Conservation (phyloP, 2,797 vertebrate genomes). For the Tauraco hartlaubi region DNA sequence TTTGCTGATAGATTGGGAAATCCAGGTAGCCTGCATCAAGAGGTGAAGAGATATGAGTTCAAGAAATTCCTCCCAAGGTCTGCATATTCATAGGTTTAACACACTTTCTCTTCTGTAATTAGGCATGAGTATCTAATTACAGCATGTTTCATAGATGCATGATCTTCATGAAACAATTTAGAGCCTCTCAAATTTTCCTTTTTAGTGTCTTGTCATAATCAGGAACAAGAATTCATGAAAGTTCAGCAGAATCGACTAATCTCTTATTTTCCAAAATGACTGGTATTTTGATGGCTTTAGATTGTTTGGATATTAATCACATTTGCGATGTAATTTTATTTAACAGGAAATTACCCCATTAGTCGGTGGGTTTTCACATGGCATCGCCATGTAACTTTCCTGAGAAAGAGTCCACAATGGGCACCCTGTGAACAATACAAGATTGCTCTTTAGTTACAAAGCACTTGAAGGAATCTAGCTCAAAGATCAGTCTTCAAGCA, state of each 20-base stretch:
- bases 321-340: background rate
- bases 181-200: background rate
- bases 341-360: background rate
- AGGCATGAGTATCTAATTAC: background rate
- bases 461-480: background rate
- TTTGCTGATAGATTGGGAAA: constrained; percentile 16
- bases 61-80: background rate
- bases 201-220: background rate
- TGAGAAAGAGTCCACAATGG: background rate
- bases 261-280: background rate
- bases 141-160: background rate
- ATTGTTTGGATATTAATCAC: background rate
- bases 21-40: background rate
- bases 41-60: background rate
- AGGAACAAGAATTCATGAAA: background rate
- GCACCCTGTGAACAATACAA: background rate
- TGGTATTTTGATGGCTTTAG: background rate
- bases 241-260: background rate
- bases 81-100: background rate
- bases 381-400: background rate
- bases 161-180: background rate
- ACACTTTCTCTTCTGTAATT: background rate
- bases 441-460: background rate
- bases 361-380: background rate
- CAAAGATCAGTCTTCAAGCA: background rate